These are phyloP conservation scores for Bombus fervidus DNA, from an alignment of 1,140 invertebrate species.

Conservation along the genomic window DNA sequence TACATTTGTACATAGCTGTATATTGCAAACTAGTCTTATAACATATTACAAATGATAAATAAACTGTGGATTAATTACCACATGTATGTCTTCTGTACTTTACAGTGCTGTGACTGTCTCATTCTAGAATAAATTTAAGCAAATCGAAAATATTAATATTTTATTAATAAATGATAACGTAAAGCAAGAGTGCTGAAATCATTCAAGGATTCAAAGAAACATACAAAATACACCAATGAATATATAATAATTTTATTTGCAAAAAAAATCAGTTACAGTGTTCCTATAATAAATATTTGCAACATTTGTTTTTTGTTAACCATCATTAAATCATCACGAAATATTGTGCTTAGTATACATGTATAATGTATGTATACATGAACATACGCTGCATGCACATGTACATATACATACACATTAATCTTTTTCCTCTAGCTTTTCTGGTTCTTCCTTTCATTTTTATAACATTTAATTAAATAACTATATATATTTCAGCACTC, in stretches of 20 bases:
- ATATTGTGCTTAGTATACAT: constrained; percentile 37
- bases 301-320: background rate
- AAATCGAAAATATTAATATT: constrained; percentile 2
- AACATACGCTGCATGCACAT: constrained; percentile 14
- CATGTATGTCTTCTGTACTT: constrained; percentile 51
- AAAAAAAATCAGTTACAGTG: constrained; percentile 53
- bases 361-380: constrained; percentile 17
- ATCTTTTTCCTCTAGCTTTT: background rate
- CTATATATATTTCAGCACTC: constrained; percentile 66
- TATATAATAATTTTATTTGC: constrained; percentile 62
- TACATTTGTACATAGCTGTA: constrained; percentile 35
- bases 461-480: constrained; percentile 19
- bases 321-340: constrained; percentile 27
- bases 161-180: constrained; percentile 2
- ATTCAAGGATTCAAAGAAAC: constrained; percentile 55
- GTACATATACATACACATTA: constrained; percentile 20
- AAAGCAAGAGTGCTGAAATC: constrained; percentile 66
- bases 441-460: background rate
- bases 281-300: constrained; percentile 40
- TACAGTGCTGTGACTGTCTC: constrained; percentile 54
- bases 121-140: background rate
- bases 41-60: constrained; percentile 24
- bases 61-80: constrained; percentile 44
- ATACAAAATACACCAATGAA: constrained; percentile 47
- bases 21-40: constrained; percentile 22